Evolutionary conservation across 2,797 vertebrate genomes (phyloP).

Genomic region (Amphiprion clarkii): DNA sequence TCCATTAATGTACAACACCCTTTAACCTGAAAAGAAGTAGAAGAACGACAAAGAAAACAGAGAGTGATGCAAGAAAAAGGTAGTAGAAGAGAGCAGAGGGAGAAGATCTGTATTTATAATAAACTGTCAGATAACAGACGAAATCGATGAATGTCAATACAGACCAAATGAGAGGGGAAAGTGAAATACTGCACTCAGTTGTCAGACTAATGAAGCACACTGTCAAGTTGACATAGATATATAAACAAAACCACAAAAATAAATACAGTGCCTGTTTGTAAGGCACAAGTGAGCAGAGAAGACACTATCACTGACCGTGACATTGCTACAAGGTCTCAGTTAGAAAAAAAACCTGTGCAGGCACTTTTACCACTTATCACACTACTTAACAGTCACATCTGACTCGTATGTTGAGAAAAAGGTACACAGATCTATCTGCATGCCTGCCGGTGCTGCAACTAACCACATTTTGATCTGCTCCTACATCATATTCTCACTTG

Average conservation of each 20-base stretch:
- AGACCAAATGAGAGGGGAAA: neutral
- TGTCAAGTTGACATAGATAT: neutral
- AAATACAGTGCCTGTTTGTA: neutral
- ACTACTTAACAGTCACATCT: neutral
- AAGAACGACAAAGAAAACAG: neutral
- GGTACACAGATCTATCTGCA: neutral
- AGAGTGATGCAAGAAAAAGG: neutral
- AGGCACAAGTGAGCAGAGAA: conserved; percentile 9
- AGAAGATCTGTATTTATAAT: neutral
- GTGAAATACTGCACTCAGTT: conserved; percentile 4
- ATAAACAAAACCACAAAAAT: neutral
- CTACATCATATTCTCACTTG: neutral
- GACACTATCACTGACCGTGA: neutral
- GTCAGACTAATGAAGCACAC: neutral
- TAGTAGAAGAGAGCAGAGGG: neutral
- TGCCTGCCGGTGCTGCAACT: neutral
- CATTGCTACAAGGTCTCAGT: neutral
- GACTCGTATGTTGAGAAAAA: neutral
- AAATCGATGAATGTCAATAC: neutral
- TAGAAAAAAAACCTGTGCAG: neutral
- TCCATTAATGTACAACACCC: neutral
- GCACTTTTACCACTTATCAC: neutral
- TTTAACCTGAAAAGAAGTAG: neutral
- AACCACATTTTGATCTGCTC: neutral
- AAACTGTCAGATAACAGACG: neutral